Evolutionary conservation across 2,888 invertebrate species (phyloP).

Genomic region (Sceliomorpha sp.): DNA sequence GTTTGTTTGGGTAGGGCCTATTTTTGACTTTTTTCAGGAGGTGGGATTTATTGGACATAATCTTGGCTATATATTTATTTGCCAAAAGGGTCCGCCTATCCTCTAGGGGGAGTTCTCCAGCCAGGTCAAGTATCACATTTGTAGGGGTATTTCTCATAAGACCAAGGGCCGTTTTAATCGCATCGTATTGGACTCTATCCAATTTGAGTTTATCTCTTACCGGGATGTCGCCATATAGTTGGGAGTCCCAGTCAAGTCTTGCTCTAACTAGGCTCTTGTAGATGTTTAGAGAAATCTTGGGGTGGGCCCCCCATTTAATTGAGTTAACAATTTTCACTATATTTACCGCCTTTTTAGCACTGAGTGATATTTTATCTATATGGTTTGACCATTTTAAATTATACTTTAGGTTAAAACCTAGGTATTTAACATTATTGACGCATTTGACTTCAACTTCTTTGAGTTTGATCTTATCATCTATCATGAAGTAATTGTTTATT

Average conservation of each 20-base stretch:
- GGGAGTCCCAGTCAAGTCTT: not conserved
- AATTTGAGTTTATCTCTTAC: not conserved
- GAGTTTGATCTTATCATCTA: no score
- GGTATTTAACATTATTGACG: not conserved
- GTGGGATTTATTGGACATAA: no score
- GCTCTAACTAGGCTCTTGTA: not conserved
- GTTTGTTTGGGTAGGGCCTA: no score
- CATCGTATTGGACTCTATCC: not conserved
- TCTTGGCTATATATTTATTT: constrained; percentile 1
- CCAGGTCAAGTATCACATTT: not conserved
- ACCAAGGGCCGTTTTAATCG: not conserved
- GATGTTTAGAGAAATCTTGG: not conserved
- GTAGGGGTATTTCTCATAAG: not conserved
- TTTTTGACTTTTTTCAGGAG: no score
- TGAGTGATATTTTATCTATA: not conserved
- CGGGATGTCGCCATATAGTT: not conserved
- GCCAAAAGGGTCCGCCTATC: not conserved
- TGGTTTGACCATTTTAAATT: constrained; percentile 1
- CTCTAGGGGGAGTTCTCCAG: not conserved
- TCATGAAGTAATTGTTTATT: no score
- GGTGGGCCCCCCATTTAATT: constrained; percentile 1
- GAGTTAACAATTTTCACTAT: not conserved
- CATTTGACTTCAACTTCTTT: not conserved
- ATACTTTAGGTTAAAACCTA: not conserved
- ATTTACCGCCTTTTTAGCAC: not conserved